These are phyloP conservation scores for Sebastes reedi DNA, from an alignment of 2,797 vertebrate species.

Conservation along the genomic window DNA sequence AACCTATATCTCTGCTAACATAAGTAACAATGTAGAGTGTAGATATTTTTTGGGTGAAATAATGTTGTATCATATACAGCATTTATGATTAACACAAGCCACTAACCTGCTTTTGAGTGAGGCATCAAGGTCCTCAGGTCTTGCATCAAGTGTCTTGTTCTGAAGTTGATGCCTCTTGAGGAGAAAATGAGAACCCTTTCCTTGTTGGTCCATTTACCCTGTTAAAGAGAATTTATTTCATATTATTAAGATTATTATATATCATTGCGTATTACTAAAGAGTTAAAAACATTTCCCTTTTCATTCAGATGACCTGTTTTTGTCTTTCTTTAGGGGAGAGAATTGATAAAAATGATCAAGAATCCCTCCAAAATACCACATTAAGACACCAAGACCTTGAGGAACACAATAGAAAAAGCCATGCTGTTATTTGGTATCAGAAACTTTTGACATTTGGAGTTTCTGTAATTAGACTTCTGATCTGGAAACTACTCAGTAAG, in stretches of 20 bases:
- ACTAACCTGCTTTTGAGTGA: constrained; percentile 92
- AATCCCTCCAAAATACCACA: too few species aligned
- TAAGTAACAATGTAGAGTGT: neutral
- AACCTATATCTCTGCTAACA: neutral
- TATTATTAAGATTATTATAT: too few species aligned
- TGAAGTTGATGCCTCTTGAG: constrained; percentile 95
- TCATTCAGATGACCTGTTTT: neutral
- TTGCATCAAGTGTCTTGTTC: constrained; percentile 95
- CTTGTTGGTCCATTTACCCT: constrained; percentile 98
- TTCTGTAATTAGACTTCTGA: too few species aligned
- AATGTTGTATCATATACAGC: neutral
- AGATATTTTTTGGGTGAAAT: neutral
- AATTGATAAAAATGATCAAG: too few species aligned
- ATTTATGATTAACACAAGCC: neutral
- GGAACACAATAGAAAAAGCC: too few species aligned
- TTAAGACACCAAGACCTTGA: too few species aligned
- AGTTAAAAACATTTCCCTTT: accelerated
- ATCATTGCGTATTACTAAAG: accelerated
- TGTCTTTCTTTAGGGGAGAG: accelerated
- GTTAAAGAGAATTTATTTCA: neutral
- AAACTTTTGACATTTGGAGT: too few species aligned
- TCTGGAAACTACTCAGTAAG: too few species aligned
- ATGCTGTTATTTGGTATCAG: too few species aligned
- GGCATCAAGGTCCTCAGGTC: constrained; percentile 94
- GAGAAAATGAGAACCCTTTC: constrained; percentile 96